Conservation (phyloP, 1,140 invertebrate species). For the Pemphigus obesinymphae region DNA sequence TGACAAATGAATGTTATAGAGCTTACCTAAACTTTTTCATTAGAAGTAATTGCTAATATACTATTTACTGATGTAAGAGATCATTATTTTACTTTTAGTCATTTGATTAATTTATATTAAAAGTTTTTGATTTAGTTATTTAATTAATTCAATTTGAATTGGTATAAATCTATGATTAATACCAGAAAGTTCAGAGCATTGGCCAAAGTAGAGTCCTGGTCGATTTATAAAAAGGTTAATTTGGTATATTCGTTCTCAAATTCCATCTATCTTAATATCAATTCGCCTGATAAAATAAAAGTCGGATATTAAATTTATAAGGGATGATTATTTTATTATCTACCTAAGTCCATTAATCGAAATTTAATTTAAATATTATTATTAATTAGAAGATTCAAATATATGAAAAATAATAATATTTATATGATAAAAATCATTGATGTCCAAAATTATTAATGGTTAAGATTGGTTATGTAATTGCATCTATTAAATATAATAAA, state of each 20-base stretch:
- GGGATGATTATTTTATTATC: not conserved
- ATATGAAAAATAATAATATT: not conserved
- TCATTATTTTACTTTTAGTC: not conserved
- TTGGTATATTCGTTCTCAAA: not conserved
- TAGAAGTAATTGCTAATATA: not conserved
- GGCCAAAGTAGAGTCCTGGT: not conserved
- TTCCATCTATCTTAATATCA: not conserved
- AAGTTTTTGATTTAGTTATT: conserved; percentile 54
- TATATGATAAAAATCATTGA: not conserved
- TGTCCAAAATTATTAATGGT: not conserved
- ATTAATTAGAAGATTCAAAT: not conserved
- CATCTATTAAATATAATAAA: not conserved
- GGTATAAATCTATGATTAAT: conserved; percentile 55
- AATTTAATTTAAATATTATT: not conserved
- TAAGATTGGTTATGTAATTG: not conserved
- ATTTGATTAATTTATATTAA: not conserved
- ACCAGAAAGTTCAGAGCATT: conserved; percentile 83
- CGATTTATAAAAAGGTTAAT: not conserved
- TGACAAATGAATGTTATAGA: not conserved
- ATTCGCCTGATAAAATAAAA: not conserved
- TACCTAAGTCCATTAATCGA: not conserved
- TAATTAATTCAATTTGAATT: not conserved
- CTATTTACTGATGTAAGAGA: conserved; percentile 40
- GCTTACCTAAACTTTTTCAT: not conserved
- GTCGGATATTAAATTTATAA: not conserved